A percentile compares a stretch with the other conserved stretches of the same genome.
These are phyloP conservation scores for Xestoiulus laeticollis DNA, from an alignment of 2,888 invertebrate species.

Conservation along the genomic window DNA sequence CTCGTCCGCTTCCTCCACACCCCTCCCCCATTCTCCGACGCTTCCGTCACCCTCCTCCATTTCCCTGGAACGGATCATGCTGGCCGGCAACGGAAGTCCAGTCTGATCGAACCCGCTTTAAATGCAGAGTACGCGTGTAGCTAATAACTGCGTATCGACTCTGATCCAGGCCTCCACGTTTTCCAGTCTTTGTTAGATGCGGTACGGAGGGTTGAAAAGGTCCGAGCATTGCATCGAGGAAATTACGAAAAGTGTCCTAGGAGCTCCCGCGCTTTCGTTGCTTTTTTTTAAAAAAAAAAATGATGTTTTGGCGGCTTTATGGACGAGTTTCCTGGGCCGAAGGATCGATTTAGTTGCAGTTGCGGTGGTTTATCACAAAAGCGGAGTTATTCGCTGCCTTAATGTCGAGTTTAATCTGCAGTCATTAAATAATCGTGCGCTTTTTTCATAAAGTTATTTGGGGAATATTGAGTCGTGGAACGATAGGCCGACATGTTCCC, in stretches of 20 bases:
- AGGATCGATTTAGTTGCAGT: not conserved
- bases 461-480: not conserved
- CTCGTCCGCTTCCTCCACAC: constrained; percentile 42
- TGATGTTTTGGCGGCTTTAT: not conserved
- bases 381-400: constrained; percentile 8
- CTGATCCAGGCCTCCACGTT: not conserved
- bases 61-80: constrained; percentile 49
- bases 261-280: constrained; percentile 28
- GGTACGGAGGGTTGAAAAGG: not conserved
- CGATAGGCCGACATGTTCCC: not conserved
- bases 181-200: not conserved
- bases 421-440: constrained; percentile 30
- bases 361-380: not conserved
- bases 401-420: constrained; percentile 39
- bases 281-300: not conserved
- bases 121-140: not conserved
- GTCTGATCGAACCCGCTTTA: constrained; percentile 20
- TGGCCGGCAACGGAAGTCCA: constrained; percentile 49
- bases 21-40: constrained; percentile 43
- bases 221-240: not conserved
- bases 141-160: not conserved
- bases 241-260: not conserved
- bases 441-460: not conserved
- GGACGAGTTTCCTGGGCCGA: not conserved
- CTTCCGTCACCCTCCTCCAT: constrained; percentile 49